phyloP scores from a whole-genome alignment of 1,140 invertebrate genomes.

The Cryptotermes secundus region DNA sequence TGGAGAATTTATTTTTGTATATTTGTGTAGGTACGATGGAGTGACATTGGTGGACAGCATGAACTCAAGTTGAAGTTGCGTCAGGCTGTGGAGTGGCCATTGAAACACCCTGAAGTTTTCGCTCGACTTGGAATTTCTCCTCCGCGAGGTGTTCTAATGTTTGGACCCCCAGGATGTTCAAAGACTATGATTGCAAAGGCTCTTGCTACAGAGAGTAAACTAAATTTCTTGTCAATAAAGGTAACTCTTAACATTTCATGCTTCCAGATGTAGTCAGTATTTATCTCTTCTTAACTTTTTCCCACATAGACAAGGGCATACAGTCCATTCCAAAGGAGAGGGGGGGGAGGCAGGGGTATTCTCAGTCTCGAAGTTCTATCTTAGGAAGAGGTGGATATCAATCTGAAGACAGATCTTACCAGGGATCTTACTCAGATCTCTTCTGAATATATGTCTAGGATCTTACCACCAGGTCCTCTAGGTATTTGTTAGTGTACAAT shows the following conservation, averaged over 20 bases:
- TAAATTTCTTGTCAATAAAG: conserved; percentile 90
- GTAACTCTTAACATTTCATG: conserved; percentile 42
- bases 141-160: conserved; percentile 92
- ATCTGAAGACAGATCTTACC: no score
- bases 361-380: no score
- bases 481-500: no score
- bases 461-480: no score
- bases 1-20: conserved; percentile 24
- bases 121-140: conserved; percentile 85
- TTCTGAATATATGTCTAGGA: no score
- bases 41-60: conserved; percentile 89
- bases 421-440: no score
- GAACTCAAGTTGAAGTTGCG: conserved; percentile 83
- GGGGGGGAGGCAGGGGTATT: no score
- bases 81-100: conserved; percentile 91
- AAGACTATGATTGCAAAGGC: conserved; percentile 97
- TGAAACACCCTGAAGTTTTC: conserved; percentile 88
- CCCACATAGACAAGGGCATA: no score
- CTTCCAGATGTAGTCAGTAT: no score
- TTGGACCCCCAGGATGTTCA: conserved; percentile 96
- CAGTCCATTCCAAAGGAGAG: no score
- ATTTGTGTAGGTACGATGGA: conserved; percentile 65
- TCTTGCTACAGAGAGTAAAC: conserved; percentile 89
- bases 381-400: no score
- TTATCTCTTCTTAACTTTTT: no score